A percentile compares a stretch with the other conserved stretches of the same genome.
Evolutionary conservation across 92 coral and sea anemone species (phyloP).

Genomic region (Bergia sp.): DNA sequence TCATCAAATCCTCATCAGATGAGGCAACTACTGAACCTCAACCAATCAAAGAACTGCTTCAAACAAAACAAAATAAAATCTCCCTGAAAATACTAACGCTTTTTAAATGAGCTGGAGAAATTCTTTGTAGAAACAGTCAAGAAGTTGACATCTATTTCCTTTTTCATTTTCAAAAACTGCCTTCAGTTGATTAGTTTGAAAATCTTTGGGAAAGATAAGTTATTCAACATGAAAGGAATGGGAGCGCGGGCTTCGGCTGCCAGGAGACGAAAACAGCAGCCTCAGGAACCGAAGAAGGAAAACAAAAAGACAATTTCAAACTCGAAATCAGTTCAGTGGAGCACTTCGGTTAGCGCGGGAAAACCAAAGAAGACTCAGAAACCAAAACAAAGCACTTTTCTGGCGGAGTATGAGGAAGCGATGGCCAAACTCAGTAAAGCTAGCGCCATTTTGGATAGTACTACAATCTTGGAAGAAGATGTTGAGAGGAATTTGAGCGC

Average conservation of each 20-base stretch:
- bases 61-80: neutral
- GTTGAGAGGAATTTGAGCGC: constrained; percentile 61
- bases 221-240: constrained; percentile 18
- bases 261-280: constrained; percentile 26
- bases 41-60: neutral
- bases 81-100: neutral
- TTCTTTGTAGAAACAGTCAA: neutral
- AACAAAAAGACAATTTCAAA: neutral
- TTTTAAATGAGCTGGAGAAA: constrained; percentile 3
- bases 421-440: constrained; percentile 66
- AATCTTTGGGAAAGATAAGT: neutral
- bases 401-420: constrained; percentile 66
- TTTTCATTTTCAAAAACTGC: neutral
- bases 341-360: neutral
- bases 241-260: neutral
- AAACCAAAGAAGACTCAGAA: neutral
- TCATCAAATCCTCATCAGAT: neutral
- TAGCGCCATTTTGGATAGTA: constrained; percentile 70
- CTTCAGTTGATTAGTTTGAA: neutral
- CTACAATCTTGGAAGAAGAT: constrained; percentile 68
- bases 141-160: neutral
- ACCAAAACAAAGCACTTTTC: neutral
- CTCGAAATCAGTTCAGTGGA: constrained; percentile 41
- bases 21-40: neutral
- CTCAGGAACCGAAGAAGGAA: constrained; percentile 4